phyloP scores from a whole-genome alignment of 2,113 vertebrate genomes.

The Sminthopsis crassicaudata region DNA sequence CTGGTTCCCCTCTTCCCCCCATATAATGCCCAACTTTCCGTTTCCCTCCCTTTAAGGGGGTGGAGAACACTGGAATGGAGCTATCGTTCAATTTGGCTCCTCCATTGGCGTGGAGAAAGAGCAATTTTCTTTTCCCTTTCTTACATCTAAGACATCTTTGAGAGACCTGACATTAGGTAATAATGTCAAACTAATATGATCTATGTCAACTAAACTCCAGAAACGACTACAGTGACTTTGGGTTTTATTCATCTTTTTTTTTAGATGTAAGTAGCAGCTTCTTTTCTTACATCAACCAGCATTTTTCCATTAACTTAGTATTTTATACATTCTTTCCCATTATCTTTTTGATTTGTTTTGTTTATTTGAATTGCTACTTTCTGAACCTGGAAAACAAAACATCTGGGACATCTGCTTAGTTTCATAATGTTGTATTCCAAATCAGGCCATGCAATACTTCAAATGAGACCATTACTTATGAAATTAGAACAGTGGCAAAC shows the following conservation, averaged over 20 bases:
- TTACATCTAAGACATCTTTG: background rate
- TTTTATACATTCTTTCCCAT: constrained; percentile 7
- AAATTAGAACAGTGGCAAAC: constrained; percentile 37
- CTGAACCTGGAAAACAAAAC: background rate
- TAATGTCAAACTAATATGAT: background rate
- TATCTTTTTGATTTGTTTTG: background rate
- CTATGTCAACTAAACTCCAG: background rate
- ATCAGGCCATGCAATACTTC: background rate
- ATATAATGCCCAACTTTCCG: background rate
- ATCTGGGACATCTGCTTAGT: constrained; percentile 17
- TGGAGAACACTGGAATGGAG: background rate
- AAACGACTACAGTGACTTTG: background rate
- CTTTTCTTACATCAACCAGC: background rate
- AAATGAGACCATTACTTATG: background rate
- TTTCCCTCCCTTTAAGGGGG: constrained; percentile 3
- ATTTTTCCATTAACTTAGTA: background rate
- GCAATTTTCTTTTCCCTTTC: background rate
- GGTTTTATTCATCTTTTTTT: constrained; percentile 31
- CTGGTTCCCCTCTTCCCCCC: background rate
- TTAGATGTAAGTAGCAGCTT: background rate
- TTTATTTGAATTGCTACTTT: constrained; percentile 5
- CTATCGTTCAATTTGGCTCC: background rate
- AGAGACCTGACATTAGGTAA: background rate
- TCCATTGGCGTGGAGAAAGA: background rate
- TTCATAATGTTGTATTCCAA: background rate